Evolutionary conservation across 1,140 invertebrate species (phyloP).

Genomic region (Pseudomyrmex flavicornis): DNA sequence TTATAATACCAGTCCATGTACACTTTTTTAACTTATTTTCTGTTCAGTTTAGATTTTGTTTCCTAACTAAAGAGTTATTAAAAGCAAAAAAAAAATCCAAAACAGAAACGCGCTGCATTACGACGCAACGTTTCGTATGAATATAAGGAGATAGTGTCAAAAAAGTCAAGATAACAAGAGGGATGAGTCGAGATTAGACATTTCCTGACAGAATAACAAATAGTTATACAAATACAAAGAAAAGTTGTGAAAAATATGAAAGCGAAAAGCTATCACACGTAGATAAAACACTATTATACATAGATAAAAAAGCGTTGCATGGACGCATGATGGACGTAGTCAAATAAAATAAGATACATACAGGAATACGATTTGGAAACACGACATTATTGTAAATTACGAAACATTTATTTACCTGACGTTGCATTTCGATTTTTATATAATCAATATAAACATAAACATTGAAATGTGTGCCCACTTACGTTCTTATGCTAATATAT

Average conservation of each 20-base stretch:
- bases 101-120: not conserved
- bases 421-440: slow-evolving; percentile 74
- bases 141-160: slow-evolving; percentile 66
- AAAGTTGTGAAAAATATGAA: slow-evolving; percentile 32
- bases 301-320: not conserved
- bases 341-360: not conserved
- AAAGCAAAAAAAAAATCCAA: not conserved
- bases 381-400: slow-evolving; percentile 77
- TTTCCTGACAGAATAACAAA: slow-evolving; percentile 61
- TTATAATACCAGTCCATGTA: not conserved
- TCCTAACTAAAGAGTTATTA: slow-evolving; percentile 18
- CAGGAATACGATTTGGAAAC: slow-evolving; percentile 54
- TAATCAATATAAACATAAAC: slow-evolving; percentile 82
- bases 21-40: slow-evolving; percentile 1
- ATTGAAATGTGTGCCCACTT: slow-evolving; percentile 71
- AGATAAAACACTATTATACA: not conserved
- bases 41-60: not conserved
- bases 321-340: not conserved
- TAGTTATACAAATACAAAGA: slow-evolving; percentile 15
- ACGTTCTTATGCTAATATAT: slow-evolving; percentile 76
- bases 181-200: slow-evolving; percentile 41
- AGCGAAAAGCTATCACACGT: not conserved
- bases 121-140: slow-evolving; percentile 31
- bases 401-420: slow-evolving; percentile 80
- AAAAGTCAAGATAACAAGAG: slow-evolving; percentile 60